A percentile compares a stretch with the other conserved stretches of the same genome.
These are phyloP conservation scores for Mormyrops attenuatus DNA, from an alignment of 2,797 vertebrate species.

Conservation along the genomic window DNA sequence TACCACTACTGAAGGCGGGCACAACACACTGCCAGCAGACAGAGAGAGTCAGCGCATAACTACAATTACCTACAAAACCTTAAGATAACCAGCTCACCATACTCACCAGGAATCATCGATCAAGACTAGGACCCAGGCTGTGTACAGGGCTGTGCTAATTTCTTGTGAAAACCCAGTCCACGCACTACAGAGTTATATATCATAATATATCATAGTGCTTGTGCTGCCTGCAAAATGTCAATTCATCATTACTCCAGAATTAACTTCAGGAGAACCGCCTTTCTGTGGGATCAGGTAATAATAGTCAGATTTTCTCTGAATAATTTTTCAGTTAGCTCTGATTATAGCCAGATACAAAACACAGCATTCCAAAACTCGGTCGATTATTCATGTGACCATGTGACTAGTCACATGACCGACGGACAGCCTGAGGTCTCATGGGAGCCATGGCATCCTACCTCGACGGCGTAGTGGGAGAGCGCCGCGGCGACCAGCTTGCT, in stretches of 20 bases:
- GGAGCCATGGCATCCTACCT: conserved; percentile 61
- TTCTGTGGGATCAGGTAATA: neutral
- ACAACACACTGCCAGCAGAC: neutral
- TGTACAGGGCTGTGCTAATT: neutral
- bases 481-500: conserved; percentile 80
- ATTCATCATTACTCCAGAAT: neutral
- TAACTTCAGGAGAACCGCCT: neutral
- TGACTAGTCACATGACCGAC: neutral
- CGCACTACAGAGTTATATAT: neutral
- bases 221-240: neutral
- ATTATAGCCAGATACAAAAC: neutral
- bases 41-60: neutral
- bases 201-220: neutral
- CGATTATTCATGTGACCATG: neutral
- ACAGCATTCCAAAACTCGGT: neutral
- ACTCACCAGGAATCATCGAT: neutral
- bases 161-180: neutral
- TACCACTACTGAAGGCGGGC: neutral
- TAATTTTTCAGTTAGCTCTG: neutral
- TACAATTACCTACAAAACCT: neutral
- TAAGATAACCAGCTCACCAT: neutral
- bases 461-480: conserved; percentile 84
- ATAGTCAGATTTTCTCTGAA: neutral
- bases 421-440: neutral
- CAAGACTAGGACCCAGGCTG: neutral